A percentile compares a stretch with the other conserved stretches of the same genome.
phyloP scores from a whole-genome alignment of 2,113 vertebrate species.

The Phaethornis superciliosus region DNA sequence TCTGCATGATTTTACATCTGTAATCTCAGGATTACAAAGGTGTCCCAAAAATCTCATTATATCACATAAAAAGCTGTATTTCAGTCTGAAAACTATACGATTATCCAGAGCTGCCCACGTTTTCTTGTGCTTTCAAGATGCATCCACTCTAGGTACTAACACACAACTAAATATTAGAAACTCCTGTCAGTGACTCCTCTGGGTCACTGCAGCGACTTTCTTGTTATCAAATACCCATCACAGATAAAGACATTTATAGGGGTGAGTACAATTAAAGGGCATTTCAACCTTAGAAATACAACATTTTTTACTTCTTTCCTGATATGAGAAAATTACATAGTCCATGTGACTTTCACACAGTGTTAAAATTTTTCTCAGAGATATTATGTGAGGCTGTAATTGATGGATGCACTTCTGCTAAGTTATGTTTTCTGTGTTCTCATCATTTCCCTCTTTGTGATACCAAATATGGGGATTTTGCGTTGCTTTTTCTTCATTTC shows the following conservation, averaged over 20 bases:
- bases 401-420: background rate
- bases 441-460: background rate
- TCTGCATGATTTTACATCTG: background rate
- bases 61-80: background rate
- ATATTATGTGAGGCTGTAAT: background rate
- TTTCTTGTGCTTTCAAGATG: background rate
- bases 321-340: background rate
- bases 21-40: background rate
- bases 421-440: background rate
- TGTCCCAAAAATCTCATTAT: background rate
- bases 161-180: background rate
- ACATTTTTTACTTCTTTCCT: background rate
- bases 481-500: background rate
- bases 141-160: background rate
- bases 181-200: background rate
- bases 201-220: background rate
- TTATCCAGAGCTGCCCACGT: background rate
- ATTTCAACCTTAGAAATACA: background rate
- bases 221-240: background rate
- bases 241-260: background rate
- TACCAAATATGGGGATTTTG: background rate
- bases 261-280: background rate
- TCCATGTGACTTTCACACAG: background rate
- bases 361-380: background rate
- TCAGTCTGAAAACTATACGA: background rate